Evolutionary conservation across 2,797 vertebrate species (phyloP).

Genomic region (Falco novaeseelandiae): DNA sequence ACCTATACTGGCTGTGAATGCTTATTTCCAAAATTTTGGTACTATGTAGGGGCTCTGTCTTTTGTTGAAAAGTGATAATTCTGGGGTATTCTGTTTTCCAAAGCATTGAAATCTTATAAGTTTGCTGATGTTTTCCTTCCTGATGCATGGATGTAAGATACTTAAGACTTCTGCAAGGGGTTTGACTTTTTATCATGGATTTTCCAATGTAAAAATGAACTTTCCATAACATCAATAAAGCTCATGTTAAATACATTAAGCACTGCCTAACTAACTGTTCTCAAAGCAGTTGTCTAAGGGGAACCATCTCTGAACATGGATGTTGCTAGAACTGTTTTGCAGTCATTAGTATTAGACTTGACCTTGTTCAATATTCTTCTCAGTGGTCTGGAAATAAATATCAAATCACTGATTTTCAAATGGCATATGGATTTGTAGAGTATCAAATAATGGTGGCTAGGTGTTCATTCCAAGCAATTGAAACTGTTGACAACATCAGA

Average conservation of each 20-base stretch:
- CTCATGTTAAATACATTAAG: not conserved
- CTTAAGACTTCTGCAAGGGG: not conserved
- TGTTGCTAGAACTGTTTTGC: not conserved
- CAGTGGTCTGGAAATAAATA: constrained; percentile 14
- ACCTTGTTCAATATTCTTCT: not conserved
- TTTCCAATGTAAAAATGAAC: not conserved
- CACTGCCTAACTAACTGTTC: not conserved
- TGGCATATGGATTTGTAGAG: not conserved
- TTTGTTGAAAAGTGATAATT: not conserved
- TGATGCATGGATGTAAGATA: not conserved
- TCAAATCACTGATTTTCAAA: not conserved
- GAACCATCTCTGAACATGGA: not conserved
- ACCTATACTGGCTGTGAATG: not conserved
- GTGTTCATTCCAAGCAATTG: not conserved
- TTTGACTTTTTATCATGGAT: not conserved
- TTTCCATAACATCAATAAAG: not conserved
- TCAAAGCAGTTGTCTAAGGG: not conserved
- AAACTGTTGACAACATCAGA: not conserved
- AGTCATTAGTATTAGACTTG: not conserved
- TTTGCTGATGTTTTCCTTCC: not conserved
- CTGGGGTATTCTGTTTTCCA: not conserved
- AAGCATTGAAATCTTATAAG: not conserved
- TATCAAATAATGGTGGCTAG: not conserved
- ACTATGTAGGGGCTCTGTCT: not conserved
- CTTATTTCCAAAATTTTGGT: not conserved